Evolutionary conservation across 2,113 vertebrate species (phyloP).

Genomic region (Rynchops niger): DNA sequence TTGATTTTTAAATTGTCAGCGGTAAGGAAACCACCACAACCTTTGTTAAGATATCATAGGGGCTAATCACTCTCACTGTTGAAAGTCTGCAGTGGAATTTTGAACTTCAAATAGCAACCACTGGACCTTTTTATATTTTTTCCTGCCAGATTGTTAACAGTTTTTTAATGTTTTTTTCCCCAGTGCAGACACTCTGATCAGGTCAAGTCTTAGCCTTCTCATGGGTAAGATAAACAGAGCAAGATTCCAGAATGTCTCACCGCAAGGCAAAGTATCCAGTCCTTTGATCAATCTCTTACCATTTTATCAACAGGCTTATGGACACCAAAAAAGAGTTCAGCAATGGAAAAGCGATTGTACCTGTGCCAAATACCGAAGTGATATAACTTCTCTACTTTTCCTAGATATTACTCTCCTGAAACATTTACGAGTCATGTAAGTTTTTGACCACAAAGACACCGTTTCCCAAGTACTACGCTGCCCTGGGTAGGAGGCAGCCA

Average conservation of each 20-base stretch:
- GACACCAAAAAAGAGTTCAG: not conserved
- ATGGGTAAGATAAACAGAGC: conserved; percentile 52
- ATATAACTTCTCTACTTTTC: not conserved
- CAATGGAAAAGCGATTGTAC: not conserved
- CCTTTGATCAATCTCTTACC: conserved; percentile 28
- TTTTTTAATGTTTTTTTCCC: conserved; percentile 14
- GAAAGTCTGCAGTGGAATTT: conserved; percentile 51
- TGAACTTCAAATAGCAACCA: conserved; percentile 56
- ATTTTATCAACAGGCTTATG: conserved; percentile 26
- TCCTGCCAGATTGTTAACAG: conserved; percentile 40
- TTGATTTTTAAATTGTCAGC: conserved; percentile 34
- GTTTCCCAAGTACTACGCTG: not conserved
- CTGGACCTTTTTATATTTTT: conserved; percentile 18
- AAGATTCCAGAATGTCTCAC: conserved; percentile 63
- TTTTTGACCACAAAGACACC: not conserved
- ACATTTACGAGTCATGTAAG: not conserved
- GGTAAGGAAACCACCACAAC: conserved; percentile 44
- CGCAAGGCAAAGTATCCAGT: conserved; percentile 13
- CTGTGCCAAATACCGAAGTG: not conserved
- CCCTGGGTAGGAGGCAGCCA: not conserved
- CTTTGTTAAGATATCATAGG: conserved; percentile 39
- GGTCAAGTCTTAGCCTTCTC: conserved; percentile 22
- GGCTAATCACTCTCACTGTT: conserved; percentile 30
- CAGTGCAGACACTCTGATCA: conserved; percentile 29
- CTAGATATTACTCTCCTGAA: not conserved